Evolutionary conservation across 2,888 invertebrate species (phyloP).

Genomic region (Eupithecia exiguata): DNA sequence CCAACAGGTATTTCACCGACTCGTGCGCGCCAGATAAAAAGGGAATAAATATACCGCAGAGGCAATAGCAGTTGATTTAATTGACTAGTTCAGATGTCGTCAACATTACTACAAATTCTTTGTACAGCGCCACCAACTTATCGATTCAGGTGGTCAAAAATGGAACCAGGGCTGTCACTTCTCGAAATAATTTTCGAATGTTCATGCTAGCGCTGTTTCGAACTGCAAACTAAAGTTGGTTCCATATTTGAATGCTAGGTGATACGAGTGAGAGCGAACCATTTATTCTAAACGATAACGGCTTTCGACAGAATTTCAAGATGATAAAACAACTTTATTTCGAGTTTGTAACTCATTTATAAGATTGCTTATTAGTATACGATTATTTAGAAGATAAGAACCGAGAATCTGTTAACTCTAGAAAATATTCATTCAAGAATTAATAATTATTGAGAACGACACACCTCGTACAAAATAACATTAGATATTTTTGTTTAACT

Average conservation of each 20-base stretch:
- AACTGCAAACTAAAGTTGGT: conserved; percentile 2
- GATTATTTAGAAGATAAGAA: conserved; percentile 6
- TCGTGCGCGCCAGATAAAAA: conserved; percentile 77
- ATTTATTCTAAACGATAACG: conserved; percentile 43
- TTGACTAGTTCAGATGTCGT: conserved; percentile 76
- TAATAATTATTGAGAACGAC: neutral
- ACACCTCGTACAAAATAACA: neutral
- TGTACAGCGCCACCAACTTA: conserved; percentile 38
- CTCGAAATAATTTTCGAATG: neutral
- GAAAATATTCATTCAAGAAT: neutral
- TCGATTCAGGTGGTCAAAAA: conserved; percentile 5
- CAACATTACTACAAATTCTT: conserved; percentile 75
- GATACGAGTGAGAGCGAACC: conserved; percentile 33
- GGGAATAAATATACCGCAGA: conserved; percentile 73
- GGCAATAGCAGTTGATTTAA: conserved; percentile 79
- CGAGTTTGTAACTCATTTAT: conserved; percentile 19
- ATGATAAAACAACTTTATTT: conserved; percentile 43
- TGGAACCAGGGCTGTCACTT: neutral
- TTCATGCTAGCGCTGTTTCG: neutral
- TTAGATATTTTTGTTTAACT: neutral
- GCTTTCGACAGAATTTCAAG: conserved; percentile 34
- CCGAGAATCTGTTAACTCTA: neutral
- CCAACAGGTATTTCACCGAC: conserved; percentile 72
- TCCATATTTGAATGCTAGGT: conserved; percentile 49
- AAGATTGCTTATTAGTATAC: neutral